phyloP scores from a whole-genome alignment of 2,113 vertebrate genomes.

The Mirounga angustirostris region DNA sequence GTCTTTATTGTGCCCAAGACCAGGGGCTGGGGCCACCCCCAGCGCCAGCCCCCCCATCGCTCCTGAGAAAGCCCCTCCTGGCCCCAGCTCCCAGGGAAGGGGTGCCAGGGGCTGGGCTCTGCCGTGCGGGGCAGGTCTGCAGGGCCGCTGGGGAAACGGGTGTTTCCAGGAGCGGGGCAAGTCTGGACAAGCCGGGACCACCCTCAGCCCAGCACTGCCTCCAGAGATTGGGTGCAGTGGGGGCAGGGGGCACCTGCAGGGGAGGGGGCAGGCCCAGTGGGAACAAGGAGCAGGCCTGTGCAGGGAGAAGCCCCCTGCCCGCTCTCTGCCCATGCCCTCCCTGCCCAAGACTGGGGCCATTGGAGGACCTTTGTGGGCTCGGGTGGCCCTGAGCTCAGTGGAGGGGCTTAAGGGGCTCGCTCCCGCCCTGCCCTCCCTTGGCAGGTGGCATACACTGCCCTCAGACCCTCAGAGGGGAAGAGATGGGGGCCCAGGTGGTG shows the following conservation, averaged over 20 bases:
- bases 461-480: not conserved
- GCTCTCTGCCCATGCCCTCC: not conserved
- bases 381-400: not conserved
- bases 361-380: not conserved
- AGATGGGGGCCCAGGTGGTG: not conserved
- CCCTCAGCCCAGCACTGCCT: not conserved
- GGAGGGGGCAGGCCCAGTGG: too few species aligned
- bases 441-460: accelerated
- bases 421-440: accelerated
- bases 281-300: accelerated
- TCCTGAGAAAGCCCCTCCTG: not conserved
- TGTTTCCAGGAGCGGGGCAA: accelerated
- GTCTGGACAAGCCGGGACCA: not conserved
- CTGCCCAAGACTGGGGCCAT: not conserved
- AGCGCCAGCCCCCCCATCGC: accelerated
- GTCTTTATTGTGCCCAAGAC: not conserved
- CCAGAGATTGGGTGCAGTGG: not conserved
- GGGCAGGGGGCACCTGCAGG: not conserved
- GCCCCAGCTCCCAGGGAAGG: not conserved
- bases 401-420: too few species aligned
- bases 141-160: accelerated
- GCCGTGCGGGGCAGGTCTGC: not conserved
- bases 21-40: not conserved
- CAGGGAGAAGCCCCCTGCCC: accelerated
- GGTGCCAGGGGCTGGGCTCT: not conserved